Evolutionary conservation across 2,797 vertebrate species (phyloP).

Genomic region (Hapalemur alaotrensis): DNA sequence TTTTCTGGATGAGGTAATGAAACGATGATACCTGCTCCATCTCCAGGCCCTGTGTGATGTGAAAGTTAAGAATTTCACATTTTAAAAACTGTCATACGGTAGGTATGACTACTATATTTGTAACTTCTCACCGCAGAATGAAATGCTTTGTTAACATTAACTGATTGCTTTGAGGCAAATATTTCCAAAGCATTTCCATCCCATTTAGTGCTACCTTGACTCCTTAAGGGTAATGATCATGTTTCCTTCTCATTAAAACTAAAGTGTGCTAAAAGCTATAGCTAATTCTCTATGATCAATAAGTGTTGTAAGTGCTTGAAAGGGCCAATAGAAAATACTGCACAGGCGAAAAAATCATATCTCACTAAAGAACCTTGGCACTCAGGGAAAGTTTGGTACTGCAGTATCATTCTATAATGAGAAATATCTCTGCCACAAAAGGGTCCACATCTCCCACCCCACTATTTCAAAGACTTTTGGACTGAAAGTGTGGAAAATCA

Average conservation of each 20-base stretch:
- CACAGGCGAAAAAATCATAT: background rate
- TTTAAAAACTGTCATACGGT: background rate
- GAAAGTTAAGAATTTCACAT: background rate
- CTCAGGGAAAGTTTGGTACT: background rate
- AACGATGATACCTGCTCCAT: background rate
- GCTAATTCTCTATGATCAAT: background rate
- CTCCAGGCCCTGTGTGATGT: background rate
- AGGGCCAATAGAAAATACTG: background rate
- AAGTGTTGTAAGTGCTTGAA: background rate
- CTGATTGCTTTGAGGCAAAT: background rate
- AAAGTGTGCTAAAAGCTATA: slow-evolving; percentile 1
- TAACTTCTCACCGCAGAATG: background rate
- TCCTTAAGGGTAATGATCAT: background rate
- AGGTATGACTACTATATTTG: background rate
- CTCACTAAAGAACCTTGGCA: background rate
- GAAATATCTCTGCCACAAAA: background rate
- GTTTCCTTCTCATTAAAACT: background rate
- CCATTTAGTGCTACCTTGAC: background rate
- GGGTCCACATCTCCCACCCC: background rate
- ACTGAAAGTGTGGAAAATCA: background rate
- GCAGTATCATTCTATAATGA: background rate
- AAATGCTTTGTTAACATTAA: background rate
- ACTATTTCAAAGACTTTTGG: background rate
- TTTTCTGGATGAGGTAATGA: background rate
- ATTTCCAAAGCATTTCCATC: background rate